These are phyloP conservation scores for Dicyrtoma fusca DNA, from an alignment of 2,888 invertebrate species.

Conservation along the genomic window DNA sequence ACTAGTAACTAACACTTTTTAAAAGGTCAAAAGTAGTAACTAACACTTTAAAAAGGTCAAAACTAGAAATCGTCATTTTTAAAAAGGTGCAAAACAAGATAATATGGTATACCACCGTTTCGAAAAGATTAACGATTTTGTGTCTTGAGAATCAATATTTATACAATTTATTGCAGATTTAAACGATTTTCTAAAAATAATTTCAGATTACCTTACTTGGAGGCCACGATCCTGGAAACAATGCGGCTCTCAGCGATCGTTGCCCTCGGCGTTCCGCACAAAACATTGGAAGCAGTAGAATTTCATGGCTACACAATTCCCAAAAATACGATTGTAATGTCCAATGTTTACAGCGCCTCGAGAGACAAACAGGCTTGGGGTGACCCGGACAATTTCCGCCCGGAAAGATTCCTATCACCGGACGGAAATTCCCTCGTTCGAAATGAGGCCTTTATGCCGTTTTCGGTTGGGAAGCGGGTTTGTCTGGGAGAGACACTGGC, in stretches of 20 bases:
- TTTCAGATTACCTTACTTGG: constrained; percentile 39
- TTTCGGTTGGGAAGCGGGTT: constrained; percentile 14
- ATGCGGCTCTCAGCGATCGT: constrained; percentile 33
- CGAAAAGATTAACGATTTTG: too few relatives aligned
- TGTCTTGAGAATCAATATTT: too few relatives aligned
- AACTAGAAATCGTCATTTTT: too few relatives aligned
- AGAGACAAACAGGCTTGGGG: constrained; percentile 21
- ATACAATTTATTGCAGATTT: too few relatives aligned
- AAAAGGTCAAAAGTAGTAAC: too few relatives aligned
- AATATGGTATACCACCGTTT: too few relatives aligned
- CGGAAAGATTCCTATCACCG: constrained; percentile 26
- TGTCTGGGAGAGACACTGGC: constrained; percentile 29
- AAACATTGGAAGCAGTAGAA: constrained; percentile 11
- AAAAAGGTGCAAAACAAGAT: too few relatives aligned
- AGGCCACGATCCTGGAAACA: constrained; percentile 43
- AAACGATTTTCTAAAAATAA: constrained; percentile 9
- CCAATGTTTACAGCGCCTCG: constrained; percentile 33
- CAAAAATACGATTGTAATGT: constrained; percentile 32
- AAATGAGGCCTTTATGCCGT: constrained; percentile 33
- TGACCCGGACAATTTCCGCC: constrained; percentile 36
- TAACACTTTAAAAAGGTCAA: too few relatives aligned
- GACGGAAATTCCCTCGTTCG: constrained; percentile 14
- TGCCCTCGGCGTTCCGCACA: constrained; percentile 30
- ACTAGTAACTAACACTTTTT: too few relatives aligned
- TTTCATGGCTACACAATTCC: constrained; percentile 31